Evolutionary conservation across 2,888 invertebrate genomes (phyloP), one percentile per base, ranked within the genome.

Genomic region (Linhomoeus sp.): DNA sequence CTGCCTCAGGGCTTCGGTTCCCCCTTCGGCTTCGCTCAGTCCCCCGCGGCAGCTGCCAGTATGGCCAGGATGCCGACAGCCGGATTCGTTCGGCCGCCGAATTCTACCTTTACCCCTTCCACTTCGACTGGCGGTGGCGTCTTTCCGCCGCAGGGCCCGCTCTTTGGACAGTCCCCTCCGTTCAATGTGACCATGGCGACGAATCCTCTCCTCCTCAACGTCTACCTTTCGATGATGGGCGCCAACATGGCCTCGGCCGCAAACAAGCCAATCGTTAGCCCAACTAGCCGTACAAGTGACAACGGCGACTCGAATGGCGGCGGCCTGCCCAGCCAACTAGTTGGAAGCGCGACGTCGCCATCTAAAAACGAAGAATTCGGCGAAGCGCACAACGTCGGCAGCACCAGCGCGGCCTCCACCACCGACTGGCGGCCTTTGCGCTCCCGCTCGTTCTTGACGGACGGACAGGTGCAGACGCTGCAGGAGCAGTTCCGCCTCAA

Each of bases 381-480:
- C n/a, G 41, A 26, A 19, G 41, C 15, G 17, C 5, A 22, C 40
- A 20, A 19, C 40, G 23, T 14, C 40, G 24, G 33, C 33, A 33
- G 12, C 15, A 12, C 12, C 33, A 33, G 33, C 9, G 33, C 33
- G 33, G 12, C n/a, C n/a, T 12, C 29, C 5, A 12, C 7, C 5
- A 12, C 7, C 43, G 42, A 65, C 61, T 52, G 64, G 62, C 50
- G 59, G 49, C 48, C 60, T 53, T 41, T 85, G 17, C 76, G 92
- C 55, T 87, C 88, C 1, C 76, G 94, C 49, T 90, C 90, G 9
- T 78, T 88, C 52, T 81, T 97, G 52, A 85, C 82, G 40, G 92
- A 92, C 60, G 86, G 87, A 62, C 92, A 94, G 66, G 77, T 90
- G 60, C 76, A 77, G 40, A 75, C 86, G 47, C 73, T 97, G 45